Evolutionary conservation across 1,140 invertebrate species (phyloP).

Genomic region (Drosophila ananassae): DNA sequence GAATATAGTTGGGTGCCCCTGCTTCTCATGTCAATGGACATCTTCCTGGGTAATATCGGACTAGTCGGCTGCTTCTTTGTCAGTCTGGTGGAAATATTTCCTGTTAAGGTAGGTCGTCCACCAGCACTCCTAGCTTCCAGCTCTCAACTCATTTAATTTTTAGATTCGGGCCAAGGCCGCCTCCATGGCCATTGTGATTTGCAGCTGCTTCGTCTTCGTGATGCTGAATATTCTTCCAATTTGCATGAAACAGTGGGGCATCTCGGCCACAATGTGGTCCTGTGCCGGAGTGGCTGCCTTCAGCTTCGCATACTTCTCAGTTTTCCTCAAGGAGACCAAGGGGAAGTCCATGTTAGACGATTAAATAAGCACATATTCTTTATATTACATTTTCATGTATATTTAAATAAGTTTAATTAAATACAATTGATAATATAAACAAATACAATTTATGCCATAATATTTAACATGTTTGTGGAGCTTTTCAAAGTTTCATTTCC

Average conservation of each 20-base stretch:
- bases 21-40: constrained; percentile 61
- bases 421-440: constrained; percentile 76
- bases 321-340: constrained; percentile 75
- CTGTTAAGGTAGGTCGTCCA: constrained; percentile 52
- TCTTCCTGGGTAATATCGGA: constrained; percentile 71
- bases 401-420: constrained; percentile 76
- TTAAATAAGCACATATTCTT: constrained; percentile 18
- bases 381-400: constrained; percentile 59
- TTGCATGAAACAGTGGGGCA: constrained; percentile 60
- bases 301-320: constrained; percentile 51
- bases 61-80: constrained; percentile 74
- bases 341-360: constrained; percentile 76
- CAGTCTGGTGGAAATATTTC: constrained; percentile 68
- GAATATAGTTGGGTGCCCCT: constrained; percentile 71
- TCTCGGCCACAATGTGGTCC: constrained; percentile 72
- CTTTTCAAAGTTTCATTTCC: constrained; percentile 22
- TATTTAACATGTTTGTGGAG: constrained; percentile 50
- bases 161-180: constrained; percentile 72
- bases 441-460: constrained; percentile 58
- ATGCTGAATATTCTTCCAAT: constrained; percentile 69
- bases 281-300: constrained; percentile 53
- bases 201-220: constrained; percentile 63
- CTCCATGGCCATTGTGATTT: constrained; percentile 55
- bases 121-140: background rate
- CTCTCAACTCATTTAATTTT: constrained; percentile 4